phyloP scores from a whole-genome alignment of 2,797 vertebrate genomes.

The Vespertilio murinus region DNA sequence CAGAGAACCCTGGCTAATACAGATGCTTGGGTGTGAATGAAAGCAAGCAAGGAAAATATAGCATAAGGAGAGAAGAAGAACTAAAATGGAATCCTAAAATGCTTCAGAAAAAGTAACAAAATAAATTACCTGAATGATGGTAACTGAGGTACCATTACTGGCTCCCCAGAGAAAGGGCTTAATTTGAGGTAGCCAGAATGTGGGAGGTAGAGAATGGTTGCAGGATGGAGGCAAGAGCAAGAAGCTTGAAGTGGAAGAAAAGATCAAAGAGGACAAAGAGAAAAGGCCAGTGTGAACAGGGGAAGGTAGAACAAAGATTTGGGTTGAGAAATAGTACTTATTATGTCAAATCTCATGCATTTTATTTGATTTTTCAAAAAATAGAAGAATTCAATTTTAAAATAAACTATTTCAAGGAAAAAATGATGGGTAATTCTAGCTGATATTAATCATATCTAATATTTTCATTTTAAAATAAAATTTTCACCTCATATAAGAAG shows the following conservation, averaged over 20 bases:
- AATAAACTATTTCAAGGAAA: background rate
- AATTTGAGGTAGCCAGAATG: background rate
- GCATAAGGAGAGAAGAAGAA: background rate
- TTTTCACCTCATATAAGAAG: background rate
- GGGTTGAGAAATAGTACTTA: background rate
- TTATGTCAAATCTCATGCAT: background rate
- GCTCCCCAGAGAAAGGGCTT: background rate
- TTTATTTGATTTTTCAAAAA: background rate
- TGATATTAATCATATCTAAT: background rate
- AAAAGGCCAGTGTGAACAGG: background rate
- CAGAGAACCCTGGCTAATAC: background rate
- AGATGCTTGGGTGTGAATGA: background rate
- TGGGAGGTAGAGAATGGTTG: background rate
- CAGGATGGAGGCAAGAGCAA: background rate
- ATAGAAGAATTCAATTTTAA: background rate
- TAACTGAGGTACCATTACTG: background rate
- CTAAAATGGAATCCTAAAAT: background rate
- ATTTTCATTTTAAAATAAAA: conserved; percentile 3
- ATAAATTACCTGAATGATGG: background rate
- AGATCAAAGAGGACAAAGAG: background rate
- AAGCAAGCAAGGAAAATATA: background rate
- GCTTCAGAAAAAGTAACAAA: background rate
- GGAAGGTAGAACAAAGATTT: background rate
- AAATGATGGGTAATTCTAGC: background rate
- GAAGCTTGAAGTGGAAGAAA: background rate